Evolutionary conservation across 1,140 invertebrate genomes (phyloP).

Genomic region (Euura saliciscinereae): DNA sequence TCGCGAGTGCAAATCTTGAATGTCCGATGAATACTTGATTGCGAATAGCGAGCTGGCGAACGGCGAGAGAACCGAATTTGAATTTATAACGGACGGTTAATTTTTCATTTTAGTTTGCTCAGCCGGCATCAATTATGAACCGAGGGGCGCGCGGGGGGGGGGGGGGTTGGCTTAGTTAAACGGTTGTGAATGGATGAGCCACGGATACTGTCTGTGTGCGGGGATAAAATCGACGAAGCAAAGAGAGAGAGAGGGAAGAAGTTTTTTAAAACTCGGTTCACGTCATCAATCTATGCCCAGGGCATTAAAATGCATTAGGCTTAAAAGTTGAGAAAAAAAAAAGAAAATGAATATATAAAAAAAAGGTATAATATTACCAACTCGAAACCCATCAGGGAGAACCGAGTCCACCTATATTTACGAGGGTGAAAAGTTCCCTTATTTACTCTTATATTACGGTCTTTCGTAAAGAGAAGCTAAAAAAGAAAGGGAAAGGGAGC

Average conservation of each 20-base stretch:
- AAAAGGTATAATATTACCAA: slow-evolving; percentile 14
- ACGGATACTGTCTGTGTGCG: background rate
- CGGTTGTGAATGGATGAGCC: background rate
- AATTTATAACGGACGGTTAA: too few species aligned
- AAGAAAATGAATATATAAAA: background rate
- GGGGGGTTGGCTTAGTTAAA: background rate
- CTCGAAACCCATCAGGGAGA: slow-evolving; percentile 14
- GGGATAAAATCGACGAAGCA: background rate
- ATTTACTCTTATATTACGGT: slow-evolving; percentile 37
- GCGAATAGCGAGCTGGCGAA: too few species aligned
- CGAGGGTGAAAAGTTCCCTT: slow-evolving; percentile 26
- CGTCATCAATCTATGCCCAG: slow-evolving; percentile 22
- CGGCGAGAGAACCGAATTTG: too few species aligned
- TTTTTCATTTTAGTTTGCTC: too few species aligned
- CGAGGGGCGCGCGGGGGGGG: too few species aligned
- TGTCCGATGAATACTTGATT: too few species aligned
- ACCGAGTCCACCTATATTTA: slow-evolving; percentile 7
- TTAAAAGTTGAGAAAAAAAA: slow-evolving; percentile 16
- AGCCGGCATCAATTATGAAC: too few species aligned
- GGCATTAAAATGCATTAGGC: slow-evolving; percentile 28
- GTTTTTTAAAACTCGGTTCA: slow-evolving; percentile 14
- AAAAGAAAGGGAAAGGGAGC: background rate
- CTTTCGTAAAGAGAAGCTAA: slow-evolving; percentile 24
- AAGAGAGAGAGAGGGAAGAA: background rate
- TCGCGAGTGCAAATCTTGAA: too few species aligned